Conservation (phyloP, 2,888 invertebrate species). For the Eudemis profundana region DNA sequence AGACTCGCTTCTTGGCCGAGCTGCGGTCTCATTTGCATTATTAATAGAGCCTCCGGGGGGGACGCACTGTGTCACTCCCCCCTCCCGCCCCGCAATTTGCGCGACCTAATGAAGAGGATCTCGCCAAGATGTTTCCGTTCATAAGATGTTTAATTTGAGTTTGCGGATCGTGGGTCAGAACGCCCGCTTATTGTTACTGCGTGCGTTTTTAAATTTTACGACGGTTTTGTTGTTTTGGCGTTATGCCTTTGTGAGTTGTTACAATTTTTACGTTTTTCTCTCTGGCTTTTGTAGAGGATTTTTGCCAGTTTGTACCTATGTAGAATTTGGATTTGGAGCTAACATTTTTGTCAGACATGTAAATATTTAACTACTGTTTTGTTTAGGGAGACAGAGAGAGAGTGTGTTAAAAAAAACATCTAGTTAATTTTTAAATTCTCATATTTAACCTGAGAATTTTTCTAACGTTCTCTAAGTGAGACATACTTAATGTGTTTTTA, state of each 20-base stretch:
- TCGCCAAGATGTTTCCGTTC: slow-evolving; percentile 83
- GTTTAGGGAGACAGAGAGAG: too few species aligned
- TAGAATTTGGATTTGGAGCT: not conserved
- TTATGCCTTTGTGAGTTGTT: not conserved
- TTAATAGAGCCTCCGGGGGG: slow-evolving; percentile 80
- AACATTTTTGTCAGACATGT: too few species aligned
- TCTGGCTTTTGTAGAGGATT: not conserved
- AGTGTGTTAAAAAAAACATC: too few species aligned
- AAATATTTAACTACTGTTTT: too few species aligned
- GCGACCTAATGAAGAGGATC: slow-evolving; percentile 84
- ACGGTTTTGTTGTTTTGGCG: not conserved
- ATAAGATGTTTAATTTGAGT: slow-evolving; percentile 85
- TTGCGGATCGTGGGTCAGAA: slow-evolving; percentile 80
- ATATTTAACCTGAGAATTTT: too few species aligned
- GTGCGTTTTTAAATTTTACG: slow-evolving; percentile 46
- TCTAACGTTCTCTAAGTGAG: too few species aligned
- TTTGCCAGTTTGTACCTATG: not conserved
- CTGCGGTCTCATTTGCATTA: slow-evolving; percentile 86
- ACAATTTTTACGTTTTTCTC: not conserved
- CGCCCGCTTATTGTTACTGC: slow-evolving; percentile 78
- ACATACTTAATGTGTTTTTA: too few species aligned
- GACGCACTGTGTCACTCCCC: slow-evolving; percentile 73
- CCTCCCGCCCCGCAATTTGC: slow-evolving; percentile 72
- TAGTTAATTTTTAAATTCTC: too few species aligned
- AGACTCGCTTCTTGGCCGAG: slow-evolving; percentile 83